Evolutionary conservation across 2,797 vertebrate species (phyloP), one percentile per base, ranked within the genome.

Genomic region (Acomys russatus): DNA sequence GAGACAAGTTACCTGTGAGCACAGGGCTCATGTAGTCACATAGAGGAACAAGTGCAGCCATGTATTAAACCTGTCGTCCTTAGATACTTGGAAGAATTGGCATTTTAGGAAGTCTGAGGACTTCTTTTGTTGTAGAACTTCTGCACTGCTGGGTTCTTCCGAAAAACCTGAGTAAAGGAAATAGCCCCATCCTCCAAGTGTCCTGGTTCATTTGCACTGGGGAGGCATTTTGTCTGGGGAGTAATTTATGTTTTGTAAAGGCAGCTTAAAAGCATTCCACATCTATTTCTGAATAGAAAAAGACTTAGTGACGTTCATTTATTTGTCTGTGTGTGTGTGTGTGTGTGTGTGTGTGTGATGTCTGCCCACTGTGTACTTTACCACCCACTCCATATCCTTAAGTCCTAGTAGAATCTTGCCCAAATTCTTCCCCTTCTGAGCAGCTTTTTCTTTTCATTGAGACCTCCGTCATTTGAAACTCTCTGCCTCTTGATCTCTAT

Each of bases 191-290:
- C 68, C 76, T 92, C 85, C 77, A n/a, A 49, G 83, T 59, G 61
- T 15, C 64, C 14, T 9, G 6, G 59, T 54, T 90, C 64, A 79
- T 89, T 44, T 91, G 89, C 61, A 30, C 54, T 74, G 74, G 33
- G 71, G 59, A 87, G 22, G 35, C 35, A 20, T 44, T 92, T 91
- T 74, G 33, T 61, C 61, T 79, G 86, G 73, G 74, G 83, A 89
- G n/a, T 33, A 38, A 79, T 59, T 63, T 92, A 88, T 80, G 35
- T 85, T 97, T 85, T 77, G 54, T n/a, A 88, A 68, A 59, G 95
- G 85, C 9, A 92, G 63, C 23, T 87, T 78, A 44, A 83, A 83
- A 76, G 38, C n/a, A 63, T 84, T 51, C 68, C 7, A 61, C 44
- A 63, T 28, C 0, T 66, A 30, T 85, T 95, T 96, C 59, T 73